These are phyloP conservation scores for Erethizon dorsatum DNA, from an alignment of 2,797 vertebrate species.

Conservation along the genomic window DNA sequence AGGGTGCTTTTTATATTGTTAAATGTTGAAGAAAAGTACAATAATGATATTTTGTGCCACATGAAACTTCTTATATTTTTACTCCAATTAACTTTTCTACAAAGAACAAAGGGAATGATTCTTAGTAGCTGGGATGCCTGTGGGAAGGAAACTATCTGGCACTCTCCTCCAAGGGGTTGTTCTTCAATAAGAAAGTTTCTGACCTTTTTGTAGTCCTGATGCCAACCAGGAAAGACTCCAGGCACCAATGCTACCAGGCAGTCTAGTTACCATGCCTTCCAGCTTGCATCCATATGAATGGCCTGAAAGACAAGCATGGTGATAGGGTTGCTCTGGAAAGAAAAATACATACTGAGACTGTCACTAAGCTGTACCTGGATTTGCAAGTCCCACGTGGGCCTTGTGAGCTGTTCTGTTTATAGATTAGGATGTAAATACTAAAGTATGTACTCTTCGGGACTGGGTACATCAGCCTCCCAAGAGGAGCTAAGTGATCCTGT, in stretches of 20 bases:
- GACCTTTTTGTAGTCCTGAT: neutral
- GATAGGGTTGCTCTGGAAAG: neutral
- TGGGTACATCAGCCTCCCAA: neutral
- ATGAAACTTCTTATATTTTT: slow-evolving; percentile 36
- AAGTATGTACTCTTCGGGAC: neutral
- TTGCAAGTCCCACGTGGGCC: neutral
- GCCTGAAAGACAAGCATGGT: neutral
- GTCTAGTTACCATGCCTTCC: neutral
- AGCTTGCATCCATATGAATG: neutral
- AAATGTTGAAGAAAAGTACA: slow-evolving; percentile 6
- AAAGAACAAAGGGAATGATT: slow-evolving; percentile 8
- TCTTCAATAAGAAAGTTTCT: neutral
- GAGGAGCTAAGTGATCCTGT: neutral
- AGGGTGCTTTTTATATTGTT: slow-evolving; percentile 17
- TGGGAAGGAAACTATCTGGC: neutral
- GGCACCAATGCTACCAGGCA: neutral
- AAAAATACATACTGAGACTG: neutral
- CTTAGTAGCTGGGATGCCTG: neutral
- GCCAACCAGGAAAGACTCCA: neutral
- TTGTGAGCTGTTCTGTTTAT: neutral
- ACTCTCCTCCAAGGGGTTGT: neutral
- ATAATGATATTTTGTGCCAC: slow-evolving; percentile 23
- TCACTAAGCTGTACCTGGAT: neutral
- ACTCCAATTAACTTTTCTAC: neutral
- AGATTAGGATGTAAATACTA: neutral